A percentile compares a stretch with the other conserved stretches of the same genome.
Conservation (phyloP, 2,797 vertebrate genomes). For the Phalanger gymnotis region DNA sequence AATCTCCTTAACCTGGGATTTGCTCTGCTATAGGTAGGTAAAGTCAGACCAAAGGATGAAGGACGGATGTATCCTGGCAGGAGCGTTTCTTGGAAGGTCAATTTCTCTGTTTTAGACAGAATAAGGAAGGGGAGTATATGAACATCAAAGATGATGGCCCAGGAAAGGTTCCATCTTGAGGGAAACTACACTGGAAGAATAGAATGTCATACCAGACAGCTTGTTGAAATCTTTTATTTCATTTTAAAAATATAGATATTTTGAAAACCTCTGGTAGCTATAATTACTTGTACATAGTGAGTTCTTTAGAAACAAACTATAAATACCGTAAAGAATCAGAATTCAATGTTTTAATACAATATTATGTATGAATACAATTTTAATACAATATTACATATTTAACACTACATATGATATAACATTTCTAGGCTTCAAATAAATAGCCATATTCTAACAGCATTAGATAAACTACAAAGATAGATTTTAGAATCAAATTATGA, state of each 20-base stretch:
- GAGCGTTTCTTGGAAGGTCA: background rate
- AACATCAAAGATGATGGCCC: background rate
- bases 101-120: background rate
- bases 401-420: background rate
- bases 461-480: background rate
- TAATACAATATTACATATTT: background rate
- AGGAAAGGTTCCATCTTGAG: background rate
- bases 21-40: background rate
- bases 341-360: background rate
- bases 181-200: background rate
- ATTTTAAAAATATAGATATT: background rate
- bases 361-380: background rate
- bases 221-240: background rate
- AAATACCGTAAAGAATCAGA: background rate
- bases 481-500: background rate
- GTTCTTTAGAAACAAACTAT: background rate
- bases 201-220: background rate
- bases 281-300: background rate
- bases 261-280: background rate
- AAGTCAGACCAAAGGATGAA: background rate
- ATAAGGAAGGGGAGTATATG: background rate
- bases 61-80: background rate
- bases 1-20: background rate
- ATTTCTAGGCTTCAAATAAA: background rate
- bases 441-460: background rate